These are phyloP conservation scores for Epirrhoe alternata DNA, from an alignment of 2,888 invertebrate species.

Conservation along the genomic window DNA sequence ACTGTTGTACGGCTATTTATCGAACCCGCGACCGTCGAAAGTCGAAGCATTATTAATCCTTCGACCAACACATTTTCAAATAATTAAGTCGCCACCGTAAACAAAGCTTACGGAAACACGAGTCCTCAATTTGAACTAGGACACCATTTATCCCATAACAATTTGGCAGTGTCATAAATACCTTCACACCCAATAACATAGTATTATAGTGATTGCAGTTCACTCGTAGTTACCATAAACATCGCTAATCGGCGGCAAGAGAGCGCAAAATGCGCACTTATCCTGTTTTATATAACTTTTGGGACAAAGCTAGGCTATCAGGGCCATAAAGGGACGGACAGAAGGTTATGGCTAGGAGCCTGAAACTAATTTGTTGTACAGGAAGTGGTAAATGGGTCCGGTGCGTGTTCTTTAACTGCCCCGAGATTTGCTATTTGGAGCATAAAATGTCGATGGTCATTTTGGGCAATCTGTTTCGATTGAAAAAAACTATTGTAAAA, in stretches of 20 bases:
- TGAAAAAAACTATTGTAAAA: no score
- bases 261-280: constrained; percentile 23
- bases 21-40: no score
- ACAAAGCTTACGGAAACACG: neutral
- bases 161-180: constrained; percentile 19
- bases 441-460: neutral
- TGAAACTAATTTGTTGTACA: constrained; percentile 6
- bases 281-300: constrained; percentile 28
- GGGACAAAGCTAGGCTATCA: constrained; percentile 15
- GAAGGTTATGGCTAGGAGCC: constrained; percentile 8
- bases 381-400: constrained; percentile 16
- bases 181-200: constrained; percentile 14
- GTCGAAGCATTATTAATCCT: no score
- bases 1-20: no score
- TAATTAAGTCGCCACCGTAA: neutral
- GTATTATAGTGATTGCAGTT: constrained; percentile 13
- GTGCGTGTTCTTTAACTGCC: constrained; percentile 14
- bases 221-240: constrained; percentile 16
- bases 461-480: neutral
- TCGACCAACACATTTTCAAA: no score
- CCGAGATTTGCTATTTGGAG: neutral
- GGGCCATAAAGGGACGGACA: constrained; percentile 11
- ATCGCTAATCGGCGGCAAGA: constrained; percentile 27
- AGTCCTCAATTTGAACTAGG: constrained; percentile 2
- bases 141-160: constrained; percentile 4